phyloP scores from a whole-genome alignment of 37 sponge, comb jelly and placozoan species.

The Bolinopsis microptera region DNA sequence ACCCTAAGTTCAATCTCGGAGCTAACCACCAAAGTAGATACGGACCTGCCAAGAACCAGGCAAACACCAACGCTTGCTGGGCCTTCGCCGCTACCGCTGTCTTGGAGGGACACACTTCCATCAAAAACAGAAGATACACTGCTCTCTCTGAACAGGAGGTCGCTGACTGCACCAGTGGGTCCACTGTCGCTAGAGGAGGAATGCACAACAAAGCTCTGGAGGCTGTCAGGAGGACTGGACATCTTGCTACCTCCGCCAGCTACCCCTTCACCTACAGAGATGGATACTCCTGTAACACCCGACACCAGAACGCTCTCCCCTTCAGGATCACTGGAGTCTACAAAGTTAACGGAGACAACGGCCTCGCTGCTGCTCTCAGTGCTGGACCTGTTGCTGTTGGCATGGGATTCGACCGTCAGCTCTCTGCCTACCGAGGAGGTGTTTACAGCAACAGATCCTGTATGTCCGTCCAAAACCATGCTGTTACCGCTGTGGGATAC shows the following conservation, averaged over 20 bases:
- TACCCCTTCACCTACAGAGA: not conserved
- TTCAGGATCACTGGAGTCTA: conserved; percentile 24
- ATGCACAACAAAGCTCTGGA: conserved; percentile 13
- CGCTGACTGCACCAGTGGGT: conserved; percentile 11
- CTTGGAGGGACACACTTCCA: not conserved
- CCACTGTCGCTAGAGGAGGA: conserved; percentile 21
- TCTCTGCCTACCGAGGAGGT: conserved; percentile 13
- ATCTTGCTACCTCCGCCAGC: not conserved
- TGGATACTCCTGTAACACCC: not conserved
- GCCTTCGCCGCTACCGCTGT: conserved; percentile 34
- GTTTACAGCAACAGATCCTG: not conserved
- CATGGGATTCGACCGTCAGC: not conserved
- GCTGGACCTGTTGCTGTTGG: conserved; percentile 17
- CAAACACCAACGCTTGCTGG: conserved; percentile 9
- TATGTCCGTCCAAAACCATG: conserved; percentile 9
- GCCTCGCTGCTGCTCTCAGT: not conserved
- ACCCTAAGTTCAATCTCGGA: not conserved
- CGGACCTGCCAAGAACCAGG: conserved; percentile 2
- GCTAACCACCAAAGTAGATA: not conserved
- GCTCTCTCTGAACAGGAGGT: conserved; percentile 23
- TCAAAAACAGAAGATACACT: not conserved
- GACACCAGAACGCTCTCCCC: not conserved
- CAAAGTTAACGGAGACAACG: not conserved
- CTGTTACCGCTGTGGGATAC: conserved; percentile 42
- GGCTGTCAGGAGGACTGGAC: not conserved